Evolutionary conservation across 2,888 invertebrate species (phyloP).

Genomic region (Meteorus cinctellus): DNA sequence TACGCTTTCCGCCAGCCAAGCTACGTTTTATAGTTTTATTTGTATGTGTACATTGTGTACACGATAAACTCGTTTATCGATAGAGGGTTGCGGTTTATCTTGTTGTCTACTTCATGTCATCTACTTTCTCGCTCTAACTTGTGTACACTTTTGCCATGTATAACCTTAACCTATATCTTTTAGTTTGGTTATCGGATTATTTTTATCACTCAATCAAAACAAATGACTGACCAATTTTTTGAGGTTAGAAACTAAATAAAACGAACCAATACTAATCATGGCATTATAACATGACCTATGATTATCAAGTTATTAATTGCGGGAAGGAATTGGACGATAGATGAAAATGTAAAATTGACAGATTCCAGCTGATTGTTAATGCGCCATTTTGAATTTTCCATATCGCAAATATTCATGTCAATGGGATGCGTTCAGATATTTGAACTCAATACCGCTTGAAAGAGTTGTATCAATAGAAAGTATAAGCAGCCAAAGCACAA

Average conservation of each 20-base stretch:
- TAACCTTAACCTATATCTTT: neutral
- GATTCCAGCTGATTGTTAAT: slow-evolving; percentile 42
- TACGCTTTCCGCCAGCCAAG: no score
- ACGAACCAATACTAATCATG: neutral
- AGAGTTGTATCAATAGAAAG: no score
- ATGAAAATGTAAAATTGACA: slow-evolving; percentile 28
- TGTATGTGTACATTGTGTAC: neutral
- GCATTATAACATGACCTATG: neutral
- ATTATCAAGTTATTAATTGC: neutral
- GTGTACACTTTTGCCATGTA: neutral
- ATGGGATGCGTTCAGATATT: slow-evolving; percentile 24
- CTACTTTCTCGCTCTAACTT: neutral
- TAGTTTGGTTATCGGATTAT: neutral
- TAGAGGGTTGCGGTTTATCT: slow-evolving; percentile 22
- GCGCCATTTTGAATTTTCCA: slow-evolving; percentile 16
- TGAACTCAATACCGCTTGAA: neutral
- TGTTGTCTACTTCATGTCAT: slow-evolving; percentile 28
- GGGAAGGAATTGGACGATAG: neutral
- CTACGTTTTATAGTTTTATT: slow-evolving; percentile 18
- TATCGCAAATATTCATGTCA: neutral
- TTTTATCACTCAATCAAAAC: no score
- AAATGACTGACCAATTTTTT: no score
- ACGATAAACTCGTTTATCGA: slow-evolving; percentile 9
- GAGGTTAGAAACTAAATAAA: no score
- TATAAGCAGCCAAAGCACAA: no score